A percentile compares a stretch with the other conserved stretches of the same genome.
phyloP scores from a whole-genome alignment of 1,140 invertebrate species.

The Dendrolimus kikuchii region DNA sequence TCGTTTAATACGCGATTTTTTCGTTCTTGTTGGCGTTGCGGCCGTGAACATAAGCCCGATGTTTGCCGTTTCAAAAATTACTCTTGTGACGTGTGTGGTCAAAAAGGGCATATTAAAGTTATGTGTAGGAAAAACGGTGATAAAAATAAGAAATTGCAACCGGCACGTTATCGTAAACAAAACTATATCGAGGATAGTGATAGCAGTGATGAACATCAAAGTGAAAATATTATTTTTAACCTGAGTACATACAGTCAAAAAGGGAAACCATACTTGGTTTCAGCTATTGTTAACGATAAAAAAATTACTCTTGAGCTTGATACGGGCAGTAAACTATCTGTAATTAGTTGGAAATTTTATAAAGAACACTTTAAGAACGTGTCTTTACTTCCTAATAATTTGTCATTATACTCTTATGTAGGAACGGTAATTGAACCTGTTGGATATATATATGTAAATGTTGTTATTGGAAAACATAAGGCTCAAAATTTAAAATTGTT shows the following conservation, averaged over 20 bases:
- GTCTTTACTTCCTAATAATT: not conserved
- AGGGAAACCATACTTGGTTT: not conserved
- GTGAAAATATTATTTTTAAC: not conserved
- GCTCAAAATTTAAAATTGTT: no score
- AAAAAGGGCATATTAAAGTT: not conserved
- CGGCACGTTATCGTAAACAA: no score
- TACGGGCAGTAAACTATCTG: not conserved
- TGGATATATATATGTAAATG: not conserved
- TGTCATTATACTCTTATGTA: not conserved
- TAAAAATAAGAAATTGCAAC: not conserved
- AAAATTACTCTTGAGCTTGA: not conserved
- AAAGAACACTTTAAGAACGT: not conserved
- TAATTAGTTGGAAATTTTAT: not conserved
- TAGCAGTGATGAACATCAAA: not conserved
- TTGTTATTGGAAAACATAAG: not conserved
- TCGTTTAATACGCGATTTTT: no score
- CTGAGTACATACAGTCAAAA: not conserved
- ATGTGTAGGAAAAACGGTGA: not conserved
- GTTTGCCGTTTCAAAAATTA: constrained; percentile 9
- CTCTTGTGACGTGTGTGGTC: constrained; percentile 4
- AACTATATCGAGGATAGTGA: no score
- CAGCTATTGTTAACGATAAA: not conserved
- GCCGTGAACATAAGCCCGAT: no score
- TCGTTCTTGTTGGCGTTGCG: no score
- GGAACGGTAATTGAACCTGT: not conserved